Evolutionary conservation across 2,888 invertebrate genomes (phyloP).

Genomic region (Drosophila prolongata): DNA sequence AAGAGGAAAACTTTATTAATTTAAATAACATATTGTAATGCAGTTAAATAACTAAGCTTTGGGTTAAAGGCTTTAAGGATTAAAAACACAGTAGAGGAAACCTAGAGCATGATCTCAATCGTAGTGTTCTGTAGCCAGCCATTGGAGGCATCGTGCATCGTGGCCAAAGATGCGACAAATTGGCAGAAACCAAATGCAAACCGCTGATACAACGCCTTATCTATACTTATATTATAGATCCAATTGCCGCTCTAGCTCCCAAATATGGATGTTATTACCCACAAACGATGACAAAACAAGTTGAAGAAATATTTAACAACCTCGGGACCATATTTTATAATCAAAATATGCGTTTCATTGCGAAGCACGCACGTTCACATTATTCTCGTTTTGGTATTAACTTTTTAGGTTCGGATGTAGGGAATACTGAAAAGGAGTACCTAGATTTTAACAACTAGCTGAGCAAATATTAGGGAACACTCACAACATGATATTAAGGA

Average conservation of each 20-base stretch:
- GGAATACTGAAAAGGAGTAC: constrained; percentile 22
- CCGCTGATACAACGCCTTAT: constrained; percentile 66
- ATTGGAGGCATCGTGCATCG: constrained; percentile 44
- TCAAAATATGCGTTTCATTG: constrained; percentile 84
- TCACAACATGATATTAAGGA: constrained; percentile 29
- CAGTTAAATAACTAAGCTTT: constrained; percentile 57
- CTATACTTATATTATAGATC: constrained; percentile 42
- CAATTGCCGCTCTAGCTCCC: constrained; percentile 59
- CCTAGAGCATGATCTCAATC: constrained; percentile 40
- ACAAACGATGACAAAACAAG: constrained; percentile 32
- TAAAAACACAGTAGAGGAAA: constrained; percentile 23
- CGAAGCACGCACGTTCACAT: constrained; percentile 61
- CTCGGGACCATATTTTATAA: constrained; percentile 84
- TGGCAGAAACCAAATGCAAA: constrained; percentile 26
- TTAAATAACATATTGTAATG: constrained; percentile 67
- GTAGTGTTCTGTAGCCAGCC: constrained; percentile 37
- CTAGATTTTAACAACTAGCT: constrained; percentile 55
- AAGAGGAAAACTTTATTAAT: constrained; percentile 56
- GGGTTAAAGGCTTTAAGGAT: constrained; percentile 51
- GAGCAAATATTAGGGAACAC: constrained; percentile 65
- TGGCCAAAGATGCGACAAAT: constrained; percentile 56
- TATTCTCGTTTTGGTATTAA: constrained; percentile 32
- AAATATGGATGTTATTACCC: constrained; percentile 43
- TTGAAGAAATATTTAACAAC: constrained; percentile 66
- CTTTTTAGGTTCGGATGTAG: constrained; percentile 39